Evolutionary conservation across 2,888 invertebrate genomes (phyloP).

Genomic region (Hemithea aestivaria): DNA sequence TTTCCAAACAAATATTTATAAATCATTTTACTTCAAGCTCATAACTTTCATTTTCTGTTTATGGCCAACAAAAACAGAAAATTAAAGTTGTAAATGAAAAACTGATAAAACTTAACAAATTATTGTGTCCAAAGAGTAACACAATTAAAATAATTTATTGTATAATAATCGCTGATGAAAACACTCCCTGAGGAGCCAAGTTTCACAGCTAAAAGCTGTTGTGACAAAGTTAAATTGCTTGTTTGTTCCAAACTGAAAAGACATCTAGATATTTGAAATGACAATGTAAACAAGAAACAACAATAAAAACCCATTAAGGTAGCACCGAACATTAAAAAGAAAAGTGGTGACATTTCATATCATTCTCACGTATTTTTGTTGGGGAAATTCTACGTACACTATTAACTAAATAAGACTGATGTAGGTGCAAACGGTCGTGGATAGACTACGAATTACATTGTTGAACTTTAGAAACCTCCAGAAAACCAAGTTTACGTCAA

Average conservation of each 20-base stretch:
- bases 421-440: slow-evolving; percentile 29
- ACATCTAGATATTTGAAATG: slow-evolving; percentile 15
- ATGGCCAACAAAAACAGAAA: too few relatives aligned
- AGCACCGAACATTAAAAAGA: slow-evolving; percentile 13
- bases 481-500: too few relatives aligned
- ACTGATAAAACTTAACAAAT: too few relatives aligned
- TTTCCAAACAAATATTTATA: too few relatives aligned
- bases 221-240: slow-evolving; percentile 18
- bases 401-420: slow-evolving; percentile 27
- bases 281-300: slow-evolving; percentile 14
- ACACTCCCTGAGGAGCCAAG: slow-evolving; percentile 5
- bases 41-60: too few relatives aligned
- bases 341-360: slow-evolving; percentile 10
- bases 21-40: too few relatives aligned
- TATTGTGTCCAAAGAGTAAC: too few relatives aligned
- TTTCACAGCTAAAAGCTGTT: slow-evolving; percentile 9
- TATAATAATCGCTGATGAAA: not conserved
- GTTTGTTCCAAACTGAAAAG: slow-evolving; percentile 14
- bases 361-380: slow-evolving; percentile 16
- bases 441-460: slow-evolving; percentile 35
- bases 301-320: slow-evolving; percentile 13
- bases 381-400: not conserved
- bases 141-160: too few relatives aligned
- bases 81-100: too few relatives aligned
- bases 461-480: too few relatives aligned